Conservation (phyloP, 2,888 invertebrate species). For the Antheraea assamensis region DNA sequence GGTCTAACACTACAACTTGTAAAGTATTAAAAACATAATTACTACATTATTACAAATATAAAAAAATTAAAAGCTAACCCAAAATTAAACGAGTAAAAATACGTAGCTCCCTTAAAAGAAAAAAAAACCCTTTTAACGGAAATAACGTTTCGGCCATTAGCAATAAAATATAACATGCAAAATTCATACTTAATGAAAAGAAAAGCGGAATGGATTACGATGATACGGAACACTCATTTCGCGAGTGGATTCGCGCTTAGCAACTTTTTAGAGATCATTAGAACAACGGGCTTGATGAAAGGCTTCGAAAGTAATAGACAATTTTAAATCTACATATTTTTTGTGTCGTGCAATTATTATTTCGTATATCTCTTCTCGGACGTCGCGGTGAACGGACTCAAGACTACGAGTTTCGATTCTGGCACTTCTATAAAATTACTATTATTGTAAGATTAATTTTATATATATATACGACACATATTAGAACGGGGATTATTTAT, state of each 20-base stretch:
- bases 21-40: no score
- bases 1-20: no score
- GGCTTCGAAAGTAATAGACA: slow-evolving; percentile 13
- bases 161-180: not conserved
- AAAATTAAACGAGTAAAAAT: no score
- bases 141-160: no score
- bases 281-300: slow-evolving; percentile 14
- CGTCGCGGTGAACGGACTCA: slow-evolving; percentile 7
- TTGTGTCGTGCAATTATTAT: slow-evolving; percentile 14
- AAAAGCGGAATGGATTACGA: not conserved
- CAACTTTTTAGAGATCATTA: slow-evolving; percentile 11
- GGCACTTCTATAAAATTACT: not conserved
- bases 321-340: slow-evolving; percentile 12
- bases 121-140: no score
- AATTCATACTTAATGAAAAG: not conserved
- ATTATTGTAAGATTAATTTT: not conserved
- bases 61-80: no score
- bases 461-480: not conserved
- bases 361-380: not conserved
- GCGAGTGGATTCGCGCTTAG: not conserved
- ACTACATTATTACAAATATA: no score
- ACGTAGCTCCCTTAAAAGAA: no score
- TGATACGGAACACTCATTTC: slow-evolving; percentile 19
- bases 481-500: not conserved
- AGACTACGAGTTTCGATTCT: not conserved